phyloP scores from a whole-genome alignment of 1,140 invertebrate genomes.

The Tribolium madens region DNA sequence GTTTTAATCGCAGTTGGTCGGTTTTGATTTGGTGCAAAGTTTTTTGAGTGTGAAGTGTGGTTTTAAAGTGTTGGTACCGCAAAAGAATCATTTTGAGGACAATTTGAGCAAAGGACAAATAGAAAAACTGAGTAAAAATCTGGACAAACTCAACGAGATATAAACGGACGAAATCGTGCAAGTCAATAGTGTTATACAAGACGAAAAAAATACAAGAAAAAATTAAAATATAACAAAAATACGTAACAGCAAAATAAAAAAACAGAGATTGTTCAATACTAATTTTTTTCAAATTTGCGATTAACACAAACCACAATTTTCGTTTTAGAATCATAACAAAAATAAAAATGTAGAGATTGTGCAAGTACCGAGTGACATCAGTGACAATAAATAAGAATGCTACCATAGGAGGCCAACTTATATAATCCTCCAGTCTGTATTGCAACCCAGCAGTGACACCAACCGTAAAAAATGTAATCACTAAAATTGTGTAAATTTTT shows the following conservation, averaged over 20 bases:
- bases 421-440: neutral
- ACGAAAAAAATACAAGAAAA: neutral
- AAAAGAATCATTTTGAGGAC: neutral
- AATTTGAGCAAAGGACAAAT: neutral
- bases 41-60: neutral
- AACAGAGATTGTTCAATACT: neutral
- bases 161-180: neutral
- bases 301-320: neutral
- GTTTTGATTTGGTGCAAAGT: neutral
- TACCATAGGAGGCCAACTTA: neutral
- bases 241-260: neutral
- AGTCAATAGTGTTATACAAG: neutral
- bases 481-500: neutral
- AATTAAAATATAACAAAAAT: neutral
- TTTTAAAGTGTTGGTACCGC: neutral
- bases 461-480: neutral
- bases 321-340: neutral
- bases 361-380: neutral
- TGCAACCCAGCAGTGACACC: neutral
- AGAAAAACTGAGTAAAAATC: neutral
- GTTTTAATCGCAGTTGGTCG: neutral
- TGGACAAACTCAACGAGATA: neutral
- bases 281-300: constrained; percentile 4
- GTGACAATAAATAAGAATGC: neutral
- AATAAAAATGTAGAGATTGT: neutral